Conservation (phyloP, 2,888 invertebrate species). For the Oasisia sp. region DNA sequence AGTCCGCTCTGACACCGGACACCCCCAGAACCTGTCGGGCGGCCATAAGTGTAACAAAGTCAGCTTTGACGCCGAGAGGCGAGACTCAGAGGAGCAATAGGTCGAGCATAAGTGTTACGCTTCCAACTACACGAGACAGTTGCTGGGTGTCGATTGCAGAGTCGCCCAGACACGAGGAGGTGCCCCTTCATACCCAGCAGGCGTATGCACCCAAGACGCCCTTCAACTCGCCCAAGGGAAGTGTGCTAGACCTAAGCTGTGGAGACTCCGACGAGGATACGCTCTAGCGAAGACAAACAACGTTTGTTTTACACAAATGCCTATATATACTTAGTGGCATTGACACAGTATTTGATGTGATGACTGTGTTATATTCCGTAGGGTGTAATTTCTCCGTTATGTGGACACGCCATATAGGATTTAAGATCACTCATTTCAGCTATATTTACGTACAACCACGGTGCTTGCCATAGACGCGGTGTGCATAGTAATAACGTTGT, state of each 20-base stretch:
- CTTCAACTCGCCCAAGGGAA: slow-evolving; percentile 3
- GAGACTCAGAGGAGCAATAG: background rate
- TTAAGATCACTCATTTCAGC: background rate
- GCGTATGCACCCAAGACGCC: background rate
- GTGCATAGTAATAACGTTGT: background rate
- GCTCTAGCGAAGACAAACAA: background rate
- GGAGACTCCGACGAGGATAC: background rate
- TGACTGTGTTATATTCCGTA: background rate
- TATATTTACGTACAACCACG: background rate
- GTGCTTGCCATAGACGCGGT: background rate
- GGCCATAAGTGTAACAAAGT: background rate
- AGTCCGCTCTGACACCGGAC: background rate
- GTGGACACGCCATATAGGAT: background rate
- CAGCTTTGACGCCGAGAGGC: background rate
- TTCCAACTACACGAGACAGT: background rate
- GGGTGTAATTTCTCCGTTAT: background rate
- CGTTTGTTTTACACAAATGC: background rate
- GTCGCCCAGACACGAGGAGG: background rate
- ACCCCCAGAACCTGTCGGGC: background rate
- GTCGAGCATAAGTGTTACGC: background rate
- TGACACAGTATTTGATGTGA: background rate
- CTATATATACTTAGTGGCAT: background rate
- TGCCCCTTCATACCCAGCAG: background rate
- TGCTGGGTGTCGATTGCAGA: background rate
- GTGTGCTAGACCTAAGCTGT: background rate